phyloP scores from a whole-genome alignment of 2,113 vertebrate species.

The Eonycteris spelaea region DNA sequence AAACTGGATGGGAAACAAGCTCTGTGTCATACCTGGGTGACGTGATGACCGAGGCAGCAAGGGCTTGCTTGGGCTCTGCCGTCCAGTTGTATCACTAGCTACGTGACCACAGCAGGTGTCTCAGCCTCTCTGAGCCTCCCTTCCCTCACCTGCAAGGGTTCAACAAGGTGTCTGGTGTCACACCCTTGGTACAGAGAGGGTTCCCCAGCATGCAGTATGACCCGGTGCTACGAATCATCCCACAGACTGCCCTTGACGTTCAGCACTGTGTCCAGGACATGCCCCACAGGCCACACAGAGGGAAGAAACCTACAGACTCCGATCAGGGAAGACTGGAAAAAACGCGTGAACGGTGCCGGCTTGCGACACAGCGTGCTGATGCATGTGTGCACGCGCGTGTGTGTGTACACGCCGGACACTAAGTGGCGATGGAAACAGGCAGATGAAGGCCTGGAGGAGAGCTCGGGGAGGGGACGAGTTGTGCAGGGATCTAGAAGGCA shows the following conservation, averaged over 20 bases:
- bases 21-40: accelerated
- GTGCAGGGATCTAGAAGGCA: neutral
- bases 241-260: accelerated
- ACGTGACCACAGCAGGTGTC: neutral
- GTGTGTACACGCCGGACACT: accelerated
- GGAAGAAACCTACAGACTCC: neutral
- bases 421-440: neutral
- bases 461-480: neutral
- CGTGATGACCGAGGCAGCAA: neutral
- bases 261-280: accelerated
- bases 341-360: accelerated
- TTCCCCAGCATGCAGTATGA: neutral
- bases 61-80: neutral
- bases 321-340: neutral
- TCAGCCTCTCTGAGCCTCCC: neutral
- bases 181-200: neutral
- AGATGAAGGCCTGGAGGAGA: neutral
- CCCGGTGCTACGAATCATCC: neutral
- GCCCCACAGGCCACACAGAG: accelerated
- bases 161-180: neutral
- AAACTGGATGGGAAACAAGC: neutral
- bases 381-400: neutral
- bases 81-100: neutral
- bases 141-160: neutral
- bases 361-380: accelerated